These are phyloP conservation scores for Catharus ustulatus DNA, from an alignment of 2,797 vertebrate genomes.

Conservation along the genomic window DNA sequence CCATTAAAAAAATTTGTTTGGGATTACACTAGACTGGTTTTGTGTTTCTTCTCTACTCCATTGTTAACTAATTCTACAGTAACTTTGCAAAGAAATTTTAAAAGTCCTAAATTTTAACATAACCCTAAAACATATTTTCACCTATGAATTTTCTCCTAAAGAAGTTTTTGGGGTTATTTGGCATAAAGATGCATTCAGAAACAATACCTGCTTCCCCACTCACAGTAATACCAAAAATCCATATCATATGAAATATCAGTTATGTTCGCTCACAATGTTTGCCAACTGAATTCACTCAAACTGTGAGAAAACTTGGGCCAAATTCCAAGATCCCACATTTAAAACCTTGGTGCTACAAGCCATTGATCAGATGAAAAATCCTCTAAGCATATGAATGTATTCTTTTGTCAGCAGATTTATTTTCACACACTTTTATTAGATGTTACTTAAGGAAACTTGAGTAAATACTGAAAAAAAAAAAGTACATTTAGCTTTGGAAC, in stretches of 20 bases:
- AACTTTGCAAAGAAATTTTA: background rate
- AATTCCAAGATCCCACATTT: background rate
- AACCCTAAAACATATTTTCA: background rate
- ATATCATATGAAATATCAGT: background rate
- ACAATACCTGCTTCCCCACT: background rate
- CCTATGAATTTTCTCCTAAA: background rate
- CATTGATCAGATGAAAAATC: background rate
- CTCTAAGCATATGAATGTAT: background rate
- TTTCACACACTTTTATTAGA: background rate
- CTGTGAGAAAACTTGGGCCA: background rate
- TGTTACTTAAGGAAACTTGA: background rate
- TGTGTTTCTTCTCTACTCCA: background rate
- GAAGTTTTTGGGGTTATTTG: background rate
- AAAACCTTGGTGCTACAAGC: background rate
- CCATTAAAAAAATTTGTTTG: background rate
- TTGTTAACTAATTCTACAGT: background rate
- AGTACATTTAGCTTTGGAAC: background rate
- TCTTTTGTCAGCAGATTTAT: background rate
- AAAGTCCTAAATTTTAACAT: background rate
- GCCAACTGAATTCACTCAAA: background rate
- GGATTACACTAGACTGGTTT: background rate
- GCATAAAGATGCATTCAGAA: background rate
- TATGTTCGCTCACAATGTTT: background rate
- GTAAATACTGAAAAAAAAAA: background rate
- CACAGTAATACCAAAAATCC: background rate